phyloP scores from a whole-genome alignment of 2,888 invertebrate species.

The Hemithea aestivaria region DNA sequence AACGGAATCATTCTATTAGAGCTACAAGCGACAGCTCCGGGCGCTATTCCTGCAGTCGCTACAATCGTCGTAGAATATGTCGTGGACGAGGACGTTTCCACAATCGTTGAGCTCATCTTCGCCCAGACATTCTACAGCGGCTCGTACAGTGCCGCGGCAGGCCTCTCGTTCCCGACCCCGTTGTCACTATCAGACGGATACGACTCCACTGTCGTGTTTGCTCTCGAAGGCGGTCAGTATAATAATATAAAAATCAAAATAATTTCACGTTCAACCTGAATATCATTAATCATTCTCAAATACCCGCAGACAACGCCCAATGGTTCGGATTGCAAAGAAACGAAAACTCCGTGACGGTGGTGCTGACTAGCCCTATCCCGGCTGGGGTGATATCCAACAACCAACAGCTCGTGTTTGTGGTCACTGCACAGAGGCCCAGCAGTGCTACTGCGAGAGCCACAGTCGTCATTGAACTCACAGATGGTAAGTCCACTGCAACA shows the following conservation, averaged over 20 bases:
- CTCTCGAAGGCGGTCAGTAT: conserved; percentile 35
- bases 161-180: conserved; percentile 22
- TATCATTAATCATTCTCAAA: too few species aligned
- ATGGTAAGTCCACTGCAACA: conserved; percentile 15
- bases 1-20: conserved; percentile 17
- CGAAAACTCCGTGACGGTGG: conserved; percentile 22
- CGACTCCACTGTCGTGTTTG: conserved; percentile 30
- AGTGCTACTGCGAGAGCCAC: conserved; percentile 20
- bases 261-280: too few species aligned
- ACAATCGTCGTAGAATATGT: conserved; percentile 14
- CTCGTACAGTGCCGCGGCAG: conserved; percentile 21
- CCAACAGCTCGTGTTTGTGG: conserved; percentile 29
- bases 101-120: conserved; percentile 29
- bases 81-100: conserved; percentile 1
- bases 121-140: conserved; percentile 34
- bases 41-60: too few species aligned
- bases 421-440: conserved; percentile 19
- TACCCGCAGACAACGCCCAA: conserved; percentile 14
- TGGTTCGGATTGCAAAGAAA: conserved; percentile 21
- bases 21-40: conserved; percentile 13
- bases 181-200: conserved; percentile 31
- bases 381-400: conserved; percentile 28
- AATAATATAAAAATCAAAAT: too few species aligned
- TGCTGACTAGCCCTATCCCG: conserved; percentile 28
- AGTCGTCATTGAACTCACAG: conserved; percentile 18